Evolutionary conservation across 2,797 vertebrate genomes (phyloP).

Genomic region (Cossypha niveicapilla): DNA sequence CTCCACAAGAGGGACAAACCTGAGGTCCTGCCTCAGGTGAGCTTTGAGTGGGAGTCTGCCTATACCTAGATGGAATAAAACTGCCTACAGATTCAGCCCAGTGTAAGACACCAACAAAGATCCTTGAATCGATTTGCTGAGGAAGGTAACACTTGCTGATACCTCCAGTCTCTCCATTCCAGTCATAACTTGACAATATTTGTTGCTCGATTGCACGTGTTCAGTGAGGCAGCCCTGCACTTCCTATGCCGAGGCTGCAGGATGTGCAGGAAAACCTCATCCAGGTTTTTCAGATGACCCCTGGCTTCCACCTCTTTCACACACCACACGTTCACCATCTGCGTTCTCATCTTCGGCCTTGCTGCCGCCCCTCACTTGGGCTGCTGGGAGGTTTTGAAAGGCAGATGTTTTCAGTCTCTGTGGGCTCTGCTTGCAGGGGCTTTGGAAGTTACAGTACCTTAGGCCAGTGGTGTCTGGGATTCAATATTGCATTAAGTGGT

Average conservation of each 20-base stretch:
- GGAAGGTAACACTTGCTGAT: not conserved
- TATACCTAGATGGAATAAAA: not conserved
- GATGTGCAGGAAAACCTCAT: not conserved
- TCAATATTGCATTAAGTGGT: conserved; percentile 75
- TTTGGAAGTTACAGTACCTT: conserved; percentile 72
- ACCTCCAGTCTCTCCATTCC: conserved; percentile 20
- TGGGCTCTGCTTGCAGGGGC: conserved; percentile 34
- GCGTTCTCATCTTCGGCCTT: conserved; percentile 24
- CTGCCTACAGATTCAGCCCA: not conserved
- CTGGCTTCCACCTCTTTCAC: conserved; percentile 10
- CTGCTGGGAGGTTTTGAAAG: conserved; percentile 35
- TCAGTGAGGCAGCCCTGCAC: conserved; percentile 25
- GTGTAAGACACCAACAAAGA: conserved; percentile 15
- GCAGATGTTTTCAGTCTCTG: conserved; percentile 43
- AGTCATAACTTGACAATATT: not conserved
- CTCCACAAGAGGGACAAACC: conserved; percentile 45
- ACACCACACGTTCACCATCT: not conserved
- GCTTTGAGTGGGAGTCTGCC: conserved; percentile 20
- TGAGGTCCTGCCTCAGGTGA: conserved; percentile 61
- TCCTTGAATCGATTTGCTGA: not conserved
- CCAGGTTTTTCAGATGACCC: not conserved
- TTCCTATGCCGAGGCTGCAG: conserved; percentile 1
- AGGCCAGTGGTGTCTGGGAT: conserved; percentile 69
- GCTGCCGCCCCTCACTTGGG: conserved; percentile 3
- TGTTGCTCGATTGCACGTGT: not conserved